Evolutionary conservation across 1,140 invertebrate species (phyloP), one percentile per base, ranked within the genome.

Genomic region (Drosophila sulfurigaster): DNA sequence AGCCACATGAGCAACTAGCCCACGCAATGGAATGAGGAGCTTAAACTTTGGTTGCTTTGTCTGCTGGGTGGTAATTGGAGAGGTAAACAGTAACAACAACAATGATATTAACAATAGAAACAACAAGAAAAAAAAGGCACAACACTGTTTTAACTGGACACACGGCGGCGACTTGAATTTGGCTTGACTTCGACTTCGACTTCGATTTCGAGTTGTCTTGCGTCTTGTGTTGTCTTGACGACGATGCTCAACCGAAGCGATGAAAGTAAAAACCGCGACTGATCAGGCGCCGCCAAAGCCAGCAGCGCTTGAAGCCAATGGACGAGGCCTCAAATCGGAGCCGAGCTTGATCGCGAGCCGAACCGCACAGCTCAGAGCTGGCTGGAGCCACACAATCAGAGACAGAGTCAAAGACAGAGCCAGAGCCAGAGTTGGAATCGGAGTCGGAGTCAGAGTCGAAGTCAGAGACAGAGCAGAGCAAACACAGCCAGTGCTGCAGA

Each of bases 261-360:
- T 92, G 91, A 91, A 92, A 92, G 91, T 92, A 91, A 92, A 92
- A 92, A 89, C 88, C 87, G 87, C 87, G 82, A 92, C 91, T 92
- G 91, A 91, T 91, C 89, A 91, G 81, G 87, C 87, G 75, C 81
- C 85, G 62, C 71, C 48, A 66, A 56, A 63, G 58, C 58, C 63
- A 64, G 80, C 51, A 78, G 68, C 82, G 70, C 68, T 82, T 62
- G 76, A 79, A 85, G 78, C 75, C 65, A 80, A 80, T 69, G 70
- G 64, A 78, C 78, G 60, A 35, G 60, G 60, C 56, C 72, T 68
- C 43, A 59, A 76, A 60, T 62, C 57, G 15, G 28, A 82, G 48
- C 41, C 64, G 63, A 59, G 69, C 41, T 46, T 49, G 52, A 25
- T 54, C 54, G 32, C 35, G 16, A 46, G 38, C 68, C 52, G 52